phyloP scores from a whole-genome alignment of 2,888 invertebrate genomes.

The Tenthredo distinguenda region DNA sequence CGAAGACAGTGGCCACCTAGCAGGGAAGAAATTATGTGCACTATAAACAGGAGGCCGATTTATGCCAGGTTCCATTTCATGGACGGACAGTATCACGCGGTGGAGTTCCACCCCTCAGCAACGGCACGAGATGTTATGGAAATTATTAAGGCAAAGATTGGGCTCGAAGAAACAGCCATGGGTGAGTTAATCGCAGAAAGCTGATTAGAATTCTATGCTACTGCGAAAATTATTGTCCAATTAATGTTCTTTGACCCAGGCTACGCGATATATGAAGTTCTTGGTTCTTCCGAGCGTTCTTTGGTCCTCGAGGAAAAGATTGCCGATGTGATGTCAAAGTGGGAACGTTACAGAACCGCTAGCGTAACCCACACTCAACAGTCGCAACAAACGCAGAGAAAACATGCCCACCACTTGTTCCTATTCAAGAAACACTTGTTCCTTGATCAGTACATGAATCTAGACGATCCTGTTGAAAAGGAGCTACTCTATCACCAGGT shows the following conservation, averaged over 20 bases:
- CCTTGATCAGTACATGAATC: conserved; percentile 88
- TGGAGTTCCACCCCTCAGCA: conserved; percentile 97
- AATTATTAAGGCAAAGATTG: conserved; percentile 93
- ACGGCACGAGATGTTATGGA: conserved; percentile 94
- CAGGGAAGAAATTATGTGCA: conserved; percentile 94
- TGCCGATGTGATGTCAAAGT: conserved; percentile 96
- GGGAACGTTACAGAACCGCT: conserved; percentile 92
- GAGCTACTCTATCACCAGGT: conserved; percentile 96
- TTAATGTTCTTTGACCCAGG: conserved; percentile 79
- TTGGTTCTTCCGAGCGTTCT: conserved; percentile 92
- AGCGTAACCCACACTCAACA: conserved; percentile 80
- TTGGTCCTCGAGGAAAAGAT: conserved; percentile 92
- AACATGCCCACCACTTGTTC: conserved; percentile 83
- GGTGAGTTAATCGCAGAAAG: conserved; percentile 78
- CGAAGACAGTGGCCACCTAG: conserved; percentile 95
- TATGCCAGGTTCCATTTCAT: conserved; percentile 95
- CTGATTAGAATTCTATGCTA: neutral
- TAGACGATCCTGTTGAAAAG: conserved; percentile 93
- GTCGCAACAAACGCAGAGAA: conserved; percentile 76
- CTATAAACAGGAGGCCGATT: conserved; percentile 93
- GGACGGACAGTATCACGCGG: conserved; percentile 96
- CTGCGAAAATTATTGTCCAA: neutral
- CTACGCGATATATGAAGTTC: conserved; percentile 95
- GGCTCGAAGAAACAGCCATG: conserved; percentile 88
- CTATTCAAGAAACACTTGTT: conserved; percentile 91